Base-by-base conservation (phyloP, 2,888 invertebrate species). In the Nebria salina region DNA sequence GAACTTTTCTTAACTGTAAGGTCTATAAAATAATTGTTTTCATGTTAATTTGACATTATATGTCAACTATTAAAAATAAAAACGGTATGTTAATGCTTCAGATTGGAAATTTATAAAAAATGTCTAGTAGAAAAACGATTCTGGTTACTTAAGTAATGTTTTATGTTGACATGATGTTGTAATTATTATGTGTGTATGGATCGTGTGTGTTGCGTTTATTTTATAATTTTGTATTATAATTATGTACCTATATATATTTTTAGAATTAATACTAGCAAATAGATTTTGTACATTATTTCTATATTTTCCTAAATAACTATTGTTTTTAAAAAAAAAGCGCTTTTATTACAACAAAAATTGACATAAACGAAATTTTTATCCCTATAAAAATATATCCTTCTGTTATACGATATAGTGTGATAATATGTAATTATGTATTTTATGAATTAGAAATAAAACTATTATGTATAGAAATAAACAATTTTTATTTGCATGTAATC, bases 141-240 rank as follows among this genome's bases (percentile, higher is more conserved):
- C 54, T 54, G 54, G 54, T 54, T 54, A 54, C 54, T 54, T 34
- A 54, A 11, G 54, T 54, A 54, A 13, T 54, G 3, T 54, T 54
- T 42, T 65, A 73, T 78, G 78, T 78, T 78, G 75, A 79, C 64
- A 76, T 75, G 68, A 75, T 81, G 80, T 81, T 81, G 80, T 81
- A 81, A 80, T 80, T 81, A 81, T 81, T 81, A 70, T 81, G 75
- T 81, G 72, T 75, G 80, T 81, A 75, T 79, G 79, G 66, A 66
- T 9, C 64, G 43, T 81, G 20, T 72, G 80, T 81, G 80, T 75
- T 81, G 80, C 75, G 80, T 81, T 81, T 72, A 81, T 81, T 80
- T 79, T 80, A 68, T 80, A 75, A 80, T 75, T 80, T 80, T 75
- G 80, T 81, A 79, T 79, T 74, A 79, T 79, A 79, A 79, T 72